Evolutionary conservation across 2,888 invertebrate species (phyloP), one percentile per base, ranked within the genome.

Genomic region (Nematopogon swammerdamellus): DNA sequence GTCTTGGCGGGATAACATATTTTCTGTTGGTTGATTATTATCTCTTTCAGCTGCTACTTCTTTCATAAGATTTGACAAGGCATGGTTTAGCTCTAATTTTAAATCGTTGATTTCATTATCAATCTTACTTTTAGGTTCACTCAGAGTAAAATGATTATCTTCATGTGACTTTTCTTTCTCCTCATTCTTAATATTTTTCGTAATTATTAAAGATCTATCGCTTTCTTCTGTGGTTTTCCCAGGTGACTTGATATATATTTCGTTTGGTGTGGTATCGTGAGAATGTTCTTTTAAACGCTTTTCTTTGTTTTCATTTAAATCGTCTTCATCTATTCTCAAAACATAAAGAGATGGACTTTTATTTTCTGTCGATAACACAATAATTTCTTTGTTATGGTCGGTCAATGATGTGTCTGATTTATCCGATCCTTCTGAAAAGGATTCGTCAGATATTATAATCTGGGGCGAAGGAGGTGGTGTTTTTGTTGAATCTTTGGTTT

Each of bases 21-120:
- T 56, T 6, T 68, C 69, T 58, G 64, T 69, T n/a, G 55, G 47
- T 54, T 57, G 63, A 53, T 54, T 44, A 49, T 53, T 60, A 59
- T 76, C 71, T 16, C 72, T 65, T 60, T 75, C 75, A 25, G 70
- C 70, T 17, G 60, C 58, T 29, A 76, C 73, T 65, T 76, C 76
- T 56, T 72, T 73, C 44, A 79, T 72, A 49, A 80, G 65, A 59
- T 75, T 74, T 58, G 75, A 76, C 36, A 79, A 69, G 29, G 76
- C 80, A 56, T 73, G 70, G 58, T 77, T 76, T 55, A 80, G 59
- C 63, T 79, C 79, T 58, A 70, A 71, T 63, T 76, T 80, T 17
- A 80, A 61, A 42, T 71, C 64, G 63, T 77, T 76, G 25, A 79
- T 70, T 65, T 79, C 70, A 11, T 10, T 18, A 16, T 47, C 72